Percentiles rank a stretch among this genome's conserved stretches.
phyloP scores from a whole-genome alignment of 2,797 vertebrate genomes.

The Oophaga sylvatica region DNA sequence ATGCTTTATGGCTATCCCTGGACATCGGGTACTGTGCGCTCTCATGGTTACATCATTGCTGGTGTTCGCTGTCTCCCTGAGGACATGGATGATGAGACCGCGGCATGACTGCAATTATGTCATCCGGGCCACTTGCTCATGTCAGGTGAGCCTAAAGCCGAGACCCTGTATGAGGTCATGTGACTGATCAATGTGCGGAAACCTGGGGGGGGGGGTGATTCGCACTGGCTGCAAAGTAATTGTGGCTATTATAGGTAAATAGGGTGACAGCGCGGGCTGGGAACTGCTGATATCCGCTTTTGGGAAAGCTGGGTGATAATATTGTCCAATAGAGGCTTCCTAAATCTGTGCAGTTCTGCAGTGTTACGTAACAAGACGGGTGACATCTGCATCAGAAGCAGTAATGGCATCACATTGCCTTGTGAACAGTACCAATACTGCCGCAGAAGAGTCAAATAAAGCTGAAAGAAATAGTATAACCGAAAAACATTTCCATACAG shows the following conservation, averaged over 20 bases:
- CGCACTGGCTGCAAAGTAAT: not conserved
- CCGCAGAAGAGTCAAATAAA: too few relatives aligned
- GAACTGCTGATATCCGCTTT: too few relatives aligned
- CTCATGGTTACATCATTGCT: not conserved
- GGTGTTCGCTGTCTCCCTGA: not conserved
- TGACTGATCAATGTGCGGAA: not conserved
- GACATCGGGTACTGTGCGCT: not conserved
- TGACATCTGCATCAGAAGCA: too few relatives aligned
- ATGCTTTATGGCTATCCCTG: not conserved
- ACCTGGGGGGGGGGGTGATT: not conserved
- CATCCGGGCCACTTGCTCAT: not conserved
- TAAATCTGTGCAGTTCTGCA: too few relatives aligned
- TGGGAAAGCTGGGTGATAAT: not conserved
- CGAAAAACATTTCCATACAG: too few relatives aligned
- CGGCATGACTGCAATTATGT: not conserved
- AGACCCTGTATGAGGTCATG: not conserved
- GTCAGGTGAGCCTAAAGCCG: not conserved
- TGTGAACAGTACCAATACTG: too few relatives aligned
- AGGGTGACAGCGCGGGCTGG: not conserved
- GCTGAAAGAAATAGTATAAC: too few relatives aligned
- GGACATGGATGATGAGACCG: not conserved
- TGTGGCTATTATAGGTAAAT: not conserved
- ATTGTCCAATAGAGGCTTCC: too few relatives aligned
- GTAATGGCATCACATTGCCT: too few relatives aligned
- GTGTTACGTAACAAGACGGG: too few relatives aligned